These are phyloP conservation scores for Blera fallax DNA, from an alignment of 2,888 invertebrate genomes.

Conservation along the genomic window DNA sequence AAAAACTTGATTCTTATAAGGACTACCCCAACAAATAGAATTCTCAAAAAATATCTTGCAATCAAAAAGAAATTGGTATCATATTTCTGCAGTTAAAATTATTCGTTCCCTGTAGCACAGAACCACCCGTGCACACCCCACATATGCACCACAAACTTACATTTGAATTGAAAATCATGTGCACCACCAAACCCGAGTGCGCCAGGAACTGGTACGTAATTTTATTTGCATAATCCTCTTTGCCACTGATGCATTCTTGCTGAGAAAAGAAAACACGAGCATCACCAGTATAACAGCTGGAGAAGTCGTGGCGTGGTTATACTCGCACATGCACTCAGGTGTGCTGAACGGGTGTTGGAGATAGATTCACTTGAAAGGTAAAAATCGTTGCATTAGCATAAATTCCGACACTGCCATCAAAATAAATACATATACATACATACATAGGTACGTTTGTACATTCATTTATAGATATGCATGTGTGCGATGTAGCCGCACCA, in stretches of 20 bases:
- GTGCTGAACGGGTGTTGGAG: conserved; percentile 59
- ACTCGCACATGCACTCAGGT: conserved; percentile 65
- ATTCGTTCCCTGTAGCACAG: conserved; percentile 10
- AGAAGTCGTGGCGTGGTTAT: conserved; percentile 54
- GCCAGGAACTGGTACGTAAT: conserved; percentile 70
- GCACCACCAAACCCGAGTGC: conserved; percentile 58
- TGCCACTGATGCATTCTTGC: conserved; percentile 68
- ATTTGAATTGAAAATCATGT: conserved; percentile 72
- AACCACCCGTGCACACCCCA: not conserved
- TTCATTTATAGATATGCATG: not conserved
- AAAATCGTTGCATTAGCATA: conserved; percentile 73
- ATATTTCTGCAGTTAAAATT: conserved; percentile 49
- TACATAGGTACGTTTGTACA: not conserved
- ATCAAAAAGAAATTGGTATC: conserved; percentile 55
- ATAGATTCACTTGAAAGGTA: conserved; percentile 72
- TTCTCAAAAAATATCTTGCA: not conserved
- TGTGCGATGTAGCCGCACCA: not conserved
- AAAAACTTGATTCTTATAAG: conserved; percentile 6
- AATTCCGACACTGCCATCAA: conserved; percentile 60
- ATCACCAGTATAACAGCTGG: conserved; percentile 59
- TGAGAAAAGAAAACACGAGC: conserved; percentile 68
- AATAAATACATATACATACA: conserved; percentile 22
- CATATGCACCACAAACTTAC: conserved; percentile 28
- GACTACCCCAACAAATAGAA: not conserved
- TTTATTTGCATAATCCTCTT: conserved; percentile 72